Evolutionary conservation across 2,113 vertebrate species (phyloP).

Genomic region (Arvicanthis niloticus): DNA sequence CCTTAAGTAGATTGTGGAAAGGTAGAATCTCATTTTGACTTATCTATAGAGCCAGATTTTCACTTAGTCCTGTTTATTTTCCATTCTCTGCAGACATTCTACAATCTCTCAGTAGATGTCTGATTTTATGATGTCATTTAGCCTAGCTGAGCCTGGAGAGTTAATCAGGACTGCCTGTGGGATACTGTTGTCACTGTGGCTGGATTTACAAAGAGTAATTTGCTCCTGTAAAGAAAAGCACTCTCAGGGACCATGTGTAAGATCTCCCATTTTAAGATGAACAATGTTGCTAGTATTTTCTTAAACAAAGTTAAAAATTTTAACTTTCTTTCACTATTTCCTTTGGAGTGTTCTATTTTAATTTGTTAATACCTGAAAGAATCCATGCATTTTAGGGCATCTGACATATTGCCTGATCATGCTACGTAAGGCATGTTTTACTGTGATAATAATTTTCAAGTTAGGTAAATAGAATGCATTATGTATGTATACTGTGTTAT

Average conservation of each 20-base stretch:
- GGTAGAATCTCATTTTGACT: slow-evolving; percentile 55
- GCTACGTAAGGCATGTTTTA: background rate
- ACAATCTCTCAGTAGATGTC: slow-evolving; percentile 28
- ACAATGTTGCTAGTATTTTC: slow-evolving; percentile 12
- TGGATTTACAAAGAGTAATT: background rate
- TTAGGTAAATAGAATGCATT: background rate
- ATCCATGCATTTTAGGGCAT: background rate
- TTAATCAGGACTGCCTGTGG: slow-evolving; percentile 3
- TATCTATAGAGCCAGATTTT: background rate
- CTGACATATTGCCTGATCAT: background rate
- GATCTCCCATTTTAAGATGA: slow-evolving; percentile 43
- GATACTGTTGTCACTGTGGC: background rate
- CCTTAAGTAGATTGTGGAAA: slow-evolving; percentile 52
- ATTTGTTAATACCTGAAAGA: background rate
- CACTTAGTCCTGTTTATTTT: slow-evolving; percentile 52
- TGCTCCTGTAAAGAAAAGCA: background rate
- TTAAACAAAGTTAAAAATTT: slow-evolving; percentile 18
- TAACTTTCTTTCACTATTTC: background rate
- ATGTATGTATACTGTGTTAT: background rate
- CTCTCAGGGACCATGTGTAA: background rate
- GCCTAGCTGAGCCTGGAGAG: background rate
- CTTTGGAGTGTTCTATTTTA: background rate
- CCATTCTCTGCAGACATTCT: slow-evolving; percentile 36
- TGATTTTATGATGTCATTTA: slow-evolving; percentile 58
- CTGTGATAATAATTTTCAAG: background rate